A percentile compares a stretch with the other conserved stretches of the same genome.
phyloP scores from a whole-genome alignment of 1,140 invertebrate genomes.

The Trigoniulus corallinus region DNA sequence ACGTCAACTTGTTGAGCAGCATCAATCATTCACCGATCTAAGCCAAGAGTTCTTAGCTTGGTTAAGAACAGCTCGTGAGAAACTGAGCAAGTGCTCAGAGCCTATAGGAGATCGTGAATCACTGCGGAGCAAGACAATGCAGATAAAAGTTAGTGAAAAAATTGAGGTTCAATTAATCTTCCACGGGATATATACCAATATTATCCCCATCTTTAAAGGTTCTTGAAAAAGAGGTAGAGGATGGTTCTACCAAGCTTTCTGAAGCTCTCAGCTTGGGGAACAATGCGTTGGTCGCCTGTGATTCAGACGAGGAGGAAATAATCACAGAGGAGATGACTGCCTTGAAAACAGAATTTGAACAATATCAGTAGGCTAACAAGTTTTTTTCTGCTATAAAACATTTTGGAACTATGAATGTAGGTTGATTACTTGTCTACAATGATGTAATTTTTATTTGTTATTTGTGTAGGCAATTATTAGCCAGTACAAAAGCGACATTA shows the following conservation, averaged over 20 bases:
- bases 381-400: slow-evolving; percentile 28
- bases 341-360: slow-evolving; percentile 48
- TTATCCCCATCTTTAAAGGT: slow-evolving; percentile 38
- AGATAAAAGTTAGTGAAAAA: slow-evolving; percentile 39
- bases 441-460: too few relatives aligned
- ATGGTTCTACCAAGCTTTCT: slow-evolving; percentile 56
- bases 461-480: slow-evolving; percentile 18
- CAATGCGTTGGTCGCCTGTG: slow-evolving; percentile 58
- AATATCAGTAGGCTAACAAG: slow-evolving; percentile 17
- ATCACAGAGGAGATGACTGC: slow-evolving; percentile 80
- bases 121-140: slow-evolving; percentile 61
- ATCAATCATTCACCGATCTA: slow-evolving; percentile 72
- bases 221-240: slow-evolving; percentile 62
- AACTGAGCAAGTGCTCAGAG: slow-evolving; percentile 80
- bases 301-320: slow-evolving; percentile 69
- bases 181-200: slow-evolving; percentile 10
- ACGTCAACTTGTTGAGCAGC: slow-evolving; percentile 73
- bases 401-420: too few relatives aligned
- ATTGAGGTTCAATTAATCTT: slow-evolving; percentile 10
- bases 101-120: slow-evolving; percentile 85
- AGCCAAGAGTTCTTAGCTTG: slow-evolving; percentile 82
- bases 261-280: slow-evolving; percentile 63
- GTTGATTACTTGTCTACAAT: too few relatives aligned
- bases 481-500: slow-evolving; percentile 59
- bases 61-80: slow-evolving; percentile 74